phyloP scores from a whole-genome alignment of 2,797 vertebrate genomes.

The Arremon brunneinucha region DNA sequence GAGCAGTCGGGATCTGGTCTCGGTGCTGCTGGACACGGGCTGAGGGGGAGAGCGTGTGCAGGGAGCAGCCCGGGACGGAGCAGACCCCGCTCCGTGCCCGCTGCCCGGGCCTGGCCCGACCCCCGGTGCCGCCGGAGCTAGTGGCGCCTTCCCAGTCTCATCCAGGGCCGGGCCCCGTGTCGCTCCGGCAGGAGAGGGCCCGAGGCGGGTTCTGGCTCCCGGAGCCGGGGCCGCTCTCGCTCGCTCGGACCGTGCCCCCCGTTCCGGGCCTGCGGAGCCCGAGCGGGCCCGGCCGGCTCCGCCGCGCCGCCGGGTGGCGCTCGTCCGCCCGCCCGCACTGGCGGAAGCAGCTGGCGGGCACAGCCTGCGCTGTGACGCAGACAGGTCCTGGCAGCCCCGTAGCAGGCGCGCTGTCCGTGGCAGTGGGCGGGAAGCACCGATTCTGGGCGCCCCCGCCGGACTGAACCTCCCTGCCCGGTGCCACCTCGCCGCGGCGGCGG shows the following conservation, averaged over 20 bases:
- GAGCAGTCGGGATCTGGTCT: neutral
- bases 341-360: neutral
- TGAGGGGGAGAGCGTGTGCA: neutral
- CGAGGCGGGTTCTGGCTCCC: neutral
- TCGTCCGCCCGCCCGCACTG: fast-evolving
- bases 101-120: neutral
- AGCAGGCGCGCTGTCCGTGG: neutral
- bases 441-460: too few species aligned
- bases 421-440: too few species aligned
- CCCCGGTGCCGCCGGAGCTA: neutral
- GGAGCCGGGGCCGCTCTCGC: neutral
- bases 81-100: neutral
- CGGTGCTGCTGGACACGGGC: neutral
- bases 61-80: neutral
- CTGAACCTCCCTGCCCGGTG: neutral
- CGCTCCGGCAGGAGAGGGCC: neutral
- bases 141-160: neutral
- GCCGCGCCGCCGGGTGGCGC: neutral
- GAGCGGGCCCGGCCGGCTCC: neutral
- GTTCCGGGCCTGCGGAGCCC: neutral
- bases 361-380: too few species aligned
- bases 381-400: neutral
- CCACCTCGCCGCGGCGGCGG: too few species aligned
- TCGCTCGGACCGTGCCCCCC: neutral
- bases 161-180: fast-evolving